Evolutionary conservation across 2,797 vertebrate species (phyloP).

Genomic region (Lophius americanus): DNA sequence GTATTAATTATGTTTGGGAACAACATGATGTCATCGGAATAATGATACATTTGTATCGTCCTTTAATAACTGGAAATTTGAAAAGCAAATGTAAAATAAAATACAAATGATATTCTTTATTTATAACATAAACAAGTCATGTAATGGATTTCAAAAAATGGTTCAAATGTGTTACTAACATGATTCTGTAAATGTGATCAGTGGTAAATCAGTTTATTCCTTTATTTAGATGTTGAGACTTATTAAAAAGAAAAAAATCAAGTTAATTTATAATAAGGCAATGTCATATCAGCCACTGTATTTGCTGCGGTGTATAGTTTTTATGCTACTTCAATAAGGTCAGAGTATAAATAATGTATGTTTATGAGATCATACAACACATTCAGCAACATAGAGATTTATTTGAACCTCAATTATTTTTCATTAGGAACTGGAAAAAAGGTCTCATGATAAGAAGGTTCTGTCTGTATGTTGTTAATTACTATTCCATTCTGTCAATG

Average conservation of each 20-base stretch:
- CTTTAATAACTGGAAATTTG: too few relatives aligned
- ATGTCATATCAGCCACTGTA: background rate
- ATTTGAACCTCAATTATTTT: conserved; percentile 44
- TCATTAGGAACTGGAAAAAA: background rate
- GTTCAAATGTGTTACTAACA: background rate
- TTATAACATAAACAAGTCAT: background rate
- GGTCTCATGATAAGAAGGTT: conserved; percentile 3
- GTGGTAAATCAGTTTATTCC: background rate
- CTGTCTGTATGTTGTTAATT: conserved; percentile 23
- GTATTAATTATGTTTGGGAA: background rate
- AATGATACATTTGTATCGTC: too few relatives aligned
- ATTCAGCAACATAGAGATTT: conserved; percentile 32
- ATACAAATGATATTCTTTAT: background rate
- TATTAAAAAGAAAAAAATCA: background rate
- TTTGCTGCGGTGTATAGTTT: conserved; percentile 1
- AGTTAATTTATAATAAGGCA: background rate
- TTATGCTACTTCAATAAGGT: background rate
- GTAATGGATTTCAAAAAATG: background rate
- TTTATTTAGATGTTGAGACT: background rate
- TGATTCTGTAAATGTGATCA: background rate
- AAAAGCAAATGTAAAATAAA: background rate
- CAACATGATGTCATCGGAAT: background rate
- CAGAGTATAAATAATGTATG: background rate
- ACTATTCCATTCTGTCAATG: rapidly evolving
- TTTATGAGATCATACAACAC: conserved; percentile 30